phyloP scores from a whole-genome alignment of 2,888 invertebrate genomes.

The Aphidius colemani region DNA sequence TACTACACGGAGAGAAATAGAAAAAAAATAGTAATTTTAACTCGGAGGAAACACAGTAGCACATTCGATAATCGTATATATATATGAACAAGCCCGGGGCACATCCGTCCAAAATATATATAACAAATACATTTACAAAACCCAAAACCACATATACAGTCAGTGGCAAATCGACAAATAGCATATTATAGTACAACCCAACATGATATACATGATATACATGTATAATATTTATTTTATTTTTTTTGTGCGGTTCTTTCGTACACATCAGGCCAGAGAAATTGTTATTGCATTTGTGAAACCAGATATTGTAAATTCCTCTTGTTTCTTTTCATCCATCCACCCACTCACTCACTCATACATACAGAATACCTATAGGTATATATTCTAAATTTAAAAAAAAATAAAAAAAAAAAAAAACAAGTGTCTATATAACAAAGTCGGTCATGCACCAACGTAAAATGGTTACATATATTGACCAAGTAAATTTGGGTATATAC shows the following conservation, averaged over 20 bases:
- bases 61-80: constrained; percentile 14
- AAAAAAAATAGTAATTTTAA: constrained; percentile 3
- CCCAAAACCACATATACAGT: background rate
- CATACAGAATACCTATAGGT: background rate
- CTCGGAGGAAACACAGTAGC: constrained; percentile 2
- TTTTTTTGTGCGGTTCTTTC: constrained; percentile 14
- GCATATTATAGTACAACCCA: constrained; percentile 9
- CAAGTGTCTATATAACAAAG: constrained; percentile 1
- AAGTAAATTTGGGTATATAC: no score
- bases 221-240: background rate
- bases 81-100: constrained; percentile 10
- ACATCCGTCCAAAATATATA: constrained; percentile 15
- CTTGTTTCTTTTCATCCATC: background rate
- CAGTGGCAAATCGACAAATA: constrained; percentile 5
- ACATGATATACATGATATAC: background rate
- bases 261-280: constrained; percentile 2
- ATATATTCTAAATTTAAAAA: no score
- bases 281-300: constrained; percentile 20
- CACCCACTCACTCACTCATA: background rate
- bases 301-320: constrained; percentile 2
- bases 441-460: constrained; percentile 29
- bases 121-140: background rate
- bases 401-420: no score
- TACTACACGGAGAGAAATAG: no score
- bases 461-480: no score